phyloP scores from a whole-genome alignment of 2,888 invertebrate genomes.

The Gisinianus flammeolus region DNA sequence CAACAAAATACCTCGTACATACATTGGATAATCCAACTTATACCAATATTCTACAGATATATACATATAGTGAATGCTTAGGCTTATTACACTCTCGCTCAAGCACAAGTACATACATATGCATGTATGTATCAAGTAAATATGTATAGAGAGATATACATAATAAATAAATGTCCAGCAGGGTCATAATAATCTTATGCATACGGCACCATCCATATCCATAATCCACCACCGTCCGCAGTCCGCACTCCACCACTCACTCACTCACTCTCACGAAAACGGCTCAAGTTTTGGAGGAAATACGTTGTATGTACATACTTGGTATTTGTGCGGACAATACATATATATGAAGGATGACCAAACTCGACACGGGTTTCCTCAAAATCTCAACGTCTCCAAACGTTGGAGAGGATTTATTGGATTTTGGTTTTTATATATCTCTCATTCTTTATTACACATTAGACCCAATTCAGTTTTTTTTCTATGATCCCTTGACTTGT shows the following conservation, averaged over 20 bases:
- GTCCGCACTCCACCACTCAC: too few relatives aligned
- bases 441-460: not conserved
- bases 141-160: not conserved
- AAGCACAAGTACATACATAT: too few relatives aligned
- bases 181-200: not conserved
- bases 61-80: too few relatives aligned
- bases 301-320: too few relatives aligned
- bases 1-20: too few relatives aligned
- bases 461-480: not conserved
- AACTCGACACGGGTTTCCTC: not conserved
- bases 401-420: not conserved
- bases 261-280: not conserved
- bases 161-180: not conserved
- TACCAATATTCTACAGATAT: too few relatives aligned
- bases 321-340: too few relatives aligned
- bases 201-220: not conserved
- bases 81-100: too few relatives aligned
- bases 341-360: not conserved
- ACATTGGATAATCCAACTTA: too few relatives aligned
- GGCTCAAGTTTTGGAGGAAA: too few relatives aligned
- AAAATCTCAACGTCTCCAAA: not conserved
- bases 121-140: too few relatives aligned
- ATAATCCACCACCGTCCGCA: not conserved
- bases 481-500: not conserved
- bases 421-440: not conserved